Evolutionary conservation across 2,113 vertebrate genomes (phyloP), one percentile per base, ranked within the genome.

Genomic region (Cyprinodon variegatus): DNA sequence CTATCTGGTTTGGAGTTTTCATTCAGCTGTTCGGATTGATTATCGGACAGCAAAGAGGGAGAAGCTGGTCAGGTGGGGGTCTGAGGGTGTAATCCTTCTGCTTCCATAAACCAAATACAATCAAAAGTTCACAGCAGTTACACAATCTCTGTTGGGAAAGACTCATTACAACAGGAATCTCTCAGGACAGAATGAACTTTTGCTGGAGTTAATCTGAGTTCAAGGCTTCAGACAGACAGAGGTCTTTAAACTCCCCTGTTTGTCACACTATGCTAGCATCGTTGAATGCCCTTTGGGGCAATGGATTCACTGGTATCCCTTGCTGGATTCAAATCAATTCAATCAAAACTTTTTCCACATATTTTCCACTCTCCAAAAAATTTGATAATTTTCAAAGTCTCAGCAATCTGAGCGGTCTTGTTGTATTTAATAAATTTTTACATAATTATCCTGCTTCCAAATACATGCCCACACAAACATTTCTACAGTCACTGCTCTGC

Each of bases 121-220:
- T 81, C 83, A 79, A 74, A 85, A 74, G 79, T 91, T 90, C 78
- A 77, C 83, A 83, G 83, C 72, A 70, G 87, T 92, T 92, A 81
- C 83, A 91, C 87, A 93, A 90, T 91, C 81, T 48, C 80, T 79
- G 80, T 85, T 78, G 83, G 76, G 76, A 81, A 90, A 65, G 71
- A 69, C 83, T 89, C 81, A 20, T 77, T 75, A 61, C 86, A 83
- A 76, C 67, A 67, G 66, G 73, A 71, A 81, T 82, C 79, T 91
- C 81, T 74, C 70, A 76, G 88, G 88, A 68, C 74, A 80, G 72
- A 88, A 88, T 90, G 80, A 89, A 92, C 87, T 89, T 92, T 93
- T 92, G 86, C 89, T 90, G 89, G 82, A 78, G 79, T 78, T 91
- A 93, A 94, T 91, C 91, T 62, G 45, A 62, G 73, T 76, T 83